Evolutionary conservation across 2,888 invertebrate genomes (phyloP), one percentile per base, ranked within the genome.

Genomic region (Syrista parreyssii): DNA sequence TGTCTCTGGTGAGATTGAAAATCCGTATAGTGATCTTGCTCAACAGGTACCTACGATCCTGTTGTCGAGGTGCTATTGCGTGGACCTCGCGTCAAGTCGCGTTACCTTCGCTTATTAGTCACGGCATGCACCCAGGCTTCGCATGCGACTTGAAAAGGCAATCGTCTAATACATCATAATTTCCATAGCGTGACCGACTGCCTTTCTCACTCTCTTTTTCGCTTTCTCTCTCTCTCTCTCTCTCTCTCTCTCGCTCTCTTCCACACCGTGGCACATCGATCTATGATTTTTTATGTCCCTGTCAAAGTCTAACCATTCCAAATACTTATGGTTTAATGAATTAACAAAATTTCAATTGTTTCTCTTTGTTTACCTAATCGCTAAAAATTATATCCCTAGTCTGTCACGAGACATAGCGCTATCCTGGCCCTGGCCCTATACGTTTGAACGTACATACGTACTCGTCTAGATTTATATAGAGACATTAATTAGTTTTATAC

Each of bases 161-260:
- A 86, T 84, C 86, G 85, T 83, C 86, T 85, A 87, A 89, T 89
- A 88, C 88, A 86, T 89, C 89, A 89, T 89, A 89, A 89, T 89
- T 89, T 87, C 84, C 87, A 86, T 89, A 84, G 89, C 89, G 89
- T 89, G 89, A 89, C 89, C 71, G 71, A 71, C 31, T 71, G 71
- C 71, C 12, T 32, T 30, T 33, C 71, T 31, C 71, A 31, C 71
- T 31, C 33, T 33, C 71, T 55, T 23, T 23, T 55, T 55, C 23
- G 55, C 9, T 6, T 23, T 23, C 55, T 55, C 23, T 23, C 55
- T 23, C 55, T 55, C 55, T 40, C 40, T 23, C 23, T 15, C 40
- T 23, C 23, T 15, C 9, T 6, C 55, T 23, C 55, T 55, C 23
- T 23, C 55, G 55, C 55, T 55, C 55, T 40, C 40, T 23, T 6